Evolutionary conservation across 2,888 invertebrate species (phyloP).

Genomic region (Schizotus pectinicornis): DNA sequence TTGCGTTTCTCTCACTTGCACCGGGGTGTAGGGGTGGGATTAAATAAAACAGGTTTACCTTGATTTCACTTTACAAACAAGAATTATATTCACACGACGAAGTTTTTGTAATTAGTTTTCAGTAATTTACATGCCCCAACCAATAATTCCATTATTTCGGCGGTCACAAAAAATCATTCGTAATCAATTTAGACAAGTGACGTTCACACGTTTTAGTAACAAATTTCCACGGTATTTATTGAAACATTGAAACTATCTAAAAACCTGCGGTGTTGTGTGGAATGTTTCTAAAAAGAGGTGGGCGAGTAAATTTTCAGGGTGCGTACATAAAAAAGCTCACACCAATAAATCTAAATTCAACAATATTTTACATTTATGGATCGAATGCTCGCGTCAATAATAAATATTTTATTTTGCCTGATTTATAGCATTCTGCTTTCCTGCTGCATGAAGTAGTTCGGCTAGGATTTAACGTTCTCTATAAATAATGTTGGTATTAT

Average conservation of each 20-base stretch:
- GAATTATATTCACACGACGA: constrained; percentile 1
- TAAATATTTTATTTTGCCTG: constrained; percentile 37
- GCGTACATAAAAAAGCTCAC: constrained; percentile 26
- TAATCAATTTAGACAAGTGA: no score
- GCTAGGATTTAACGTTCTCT: constrained; percentile 37
- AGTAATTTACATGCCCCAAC: constrained; percentile 2
- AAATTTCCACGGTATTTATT: no score
- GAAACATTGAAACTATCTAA: constrained; percentile 8
- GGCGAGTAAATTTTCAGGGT: constrained; percentile 22
- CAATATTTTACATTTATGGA: constrained; percentile 41
- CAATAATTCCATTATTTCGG: no score
- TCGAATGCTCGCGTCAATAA: constrained; percentile 35
- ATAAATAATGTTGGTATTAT: constrained; percentile 44
- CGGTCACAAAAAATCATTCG: no score
- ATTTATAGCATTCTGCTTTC: constrained; percentile 34
- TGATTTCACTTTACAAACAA: constrained; percentile 9
- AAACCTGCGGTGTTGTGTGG: constrained; percentile 5
- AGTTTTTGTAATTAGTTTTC: constrained; percentile 6
- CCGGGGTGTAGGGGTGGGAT: constrained; percentile 6
- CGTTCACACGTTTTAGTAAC: no score
- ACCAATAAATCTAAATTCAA: constrained; percentile 34
- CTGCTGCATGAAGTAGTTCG: constrained; percentile 36
- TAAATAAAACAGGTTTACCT: constrained; percentile 13
- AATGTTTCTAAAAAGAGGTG: constrained; percentile 6
- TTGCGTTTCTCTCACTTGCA: constrained; percentile 17